Conservation (phyloP, 2,888 invertebrate genomes). For the Allolobophora icterica region DNA sequence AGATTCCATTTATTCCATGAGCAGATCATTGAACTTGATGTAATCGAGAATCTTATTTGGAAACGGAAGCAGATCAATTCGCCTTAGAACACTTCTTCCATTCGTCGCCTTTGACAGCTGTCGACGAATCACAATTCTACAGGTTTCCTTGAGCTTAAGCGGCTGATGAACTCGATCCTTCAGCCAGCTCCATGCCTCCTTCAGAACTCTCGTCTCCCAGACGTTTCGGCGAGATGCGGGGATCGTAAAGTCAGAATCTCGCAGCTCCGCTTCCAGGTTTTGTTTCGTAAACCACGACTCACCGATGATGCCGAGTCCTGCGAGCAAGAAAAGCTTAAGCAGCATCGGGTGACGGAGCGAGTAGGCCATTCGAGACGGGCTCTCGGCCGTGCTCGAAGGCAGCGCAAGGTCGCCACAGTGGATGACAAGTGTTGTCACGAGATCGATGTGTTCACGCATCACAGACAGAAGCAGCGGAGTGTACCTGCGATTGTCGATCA, state of each 20-base stretch:
- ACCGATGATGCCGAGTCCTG: conserved; percentile 37
- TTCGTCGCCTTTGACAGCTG: conserved; percentile 28
- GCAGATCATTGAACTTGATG: neutral
- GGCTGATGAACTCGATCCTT: conserved; percentile 35
- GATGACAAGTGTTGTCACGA: conserved; percentile 41
- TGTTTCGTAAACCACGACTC: conserved; percentile 43
- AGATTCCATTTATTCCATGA: neutral
- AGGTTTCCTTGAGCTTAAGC: neutral
- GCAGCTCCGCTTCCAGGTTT: conserved; percentile 34
- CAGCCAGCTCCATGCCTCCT: conserved; percentile 44
- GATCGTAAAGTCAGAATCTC: conserved; percentile 40
- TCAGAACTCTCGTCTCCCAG: conserved; percentile 33
- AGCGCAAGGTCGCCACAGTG: conserved; percentile 43
- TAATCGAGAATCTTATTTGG: conserved; percentile 18
- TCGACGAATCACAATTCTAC: conserved; percentile 32
- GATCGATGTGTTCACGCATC: conserved; percentile 43
- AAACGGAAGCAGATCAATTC: conserved; percentile 35
- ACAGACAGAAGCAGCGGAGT: conserved; percentile 43
- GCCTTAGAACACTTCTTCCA: conserved; percentile 35
- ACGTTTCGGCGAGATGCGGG: conserved; percentile 38
- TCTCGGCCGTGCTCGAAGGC: conserved; percentile 35
- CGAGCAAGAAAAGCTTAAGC: conserved; percentile 44
- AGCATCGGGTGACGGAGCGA: conserved; percentile 44
- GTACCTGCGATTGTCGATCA: conserved; percentile 43
- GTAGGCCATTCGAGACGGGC: conserved; percentile 43